Conservation (phyloP, 2,797 vertebrate species). For the Sparus aurata region DNA sequence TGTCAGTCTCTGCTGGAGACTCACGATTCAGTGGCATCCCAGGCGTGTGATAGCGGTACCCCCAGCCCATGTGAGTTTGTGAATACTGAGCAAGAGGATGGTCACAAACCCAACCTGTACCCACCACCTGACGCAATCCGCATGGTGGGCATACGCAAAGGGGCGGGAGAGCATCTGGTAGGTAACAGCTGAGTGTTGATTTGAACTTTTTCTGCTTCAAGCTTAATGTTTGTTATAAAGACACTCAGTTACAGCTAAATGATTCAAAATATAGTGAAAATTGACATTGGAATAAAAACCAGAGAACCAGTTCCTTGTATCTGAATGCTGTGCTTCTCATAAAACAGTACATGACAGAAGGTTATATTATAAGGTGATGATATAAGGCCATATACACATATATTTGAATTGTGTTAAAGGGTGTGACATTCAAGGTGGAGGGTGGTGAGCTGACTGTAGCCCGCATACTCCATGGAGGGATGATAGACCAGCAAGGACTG, state of each 20-base stretch:
- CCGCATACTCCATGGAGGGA: slow-evolving; percentile 94
- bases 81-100: slow-evolving; percentile 78
- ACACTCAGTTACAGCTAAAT: background rate
- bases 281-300: background rate
- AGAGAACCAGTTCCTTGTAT: background rate
- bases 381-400: background rate
- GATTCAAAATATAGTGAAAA: background rate
- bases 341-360: background rate
- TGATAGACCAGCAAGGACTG: slow-evolving; percentile 95
- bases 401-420: slow-evolving; percentile 77
- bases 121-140: slow-evolving; percentile 91
- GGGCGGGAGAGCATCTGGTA: slow-evolving; percentile 91
- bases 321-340: background rate
- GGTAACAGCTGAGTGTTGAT: background rate
- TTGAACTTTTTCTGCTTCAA: background rate
- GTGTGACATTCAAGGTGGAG: slow-evolving; percentile 94
- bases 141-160: slow-evolving; percentile 96
- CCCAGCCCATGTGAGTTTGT: slow-evolving; percentile 86
- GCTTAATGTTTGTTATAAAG: background rate
- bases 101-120: slow-evolving; percentile 69
- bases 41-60: slow-evolving; percentile 89
- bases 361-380: background rate
- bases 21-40: slow-evolving; percentile 94
- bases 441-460: slow-evolving; percentile 93
- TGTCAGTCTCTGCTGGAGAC: slow-evolving; percentile 93